These are phyloP conservation scores for Acanthosepion pharaonis DNA, from an alignment of 2,888 invertebrate species.

Conservation along the genomic window DNA sequence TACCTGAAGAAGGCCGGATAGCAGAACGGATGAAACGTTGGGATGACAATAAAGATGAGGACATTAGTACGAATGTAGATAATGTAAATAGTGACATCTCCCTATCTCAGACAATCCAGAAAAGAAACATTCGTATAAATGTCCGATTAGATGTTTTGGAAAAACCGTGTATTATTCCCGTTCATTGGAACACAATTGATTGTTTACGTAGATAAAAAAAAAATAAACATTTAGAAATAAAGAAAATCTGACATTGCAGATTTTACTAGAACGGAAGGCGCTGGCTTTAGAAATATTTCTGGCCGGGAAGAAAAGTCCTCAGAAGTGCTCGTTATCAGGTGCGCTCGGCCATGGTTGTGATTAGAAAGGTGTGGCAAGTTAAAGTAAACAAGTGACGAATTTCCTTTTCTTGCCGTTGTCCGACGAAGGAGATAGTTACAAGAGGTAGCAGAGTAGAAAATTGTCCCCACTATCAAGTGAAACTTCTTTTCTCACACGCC, in stretches of 20 bases:
- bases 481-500: background rate
- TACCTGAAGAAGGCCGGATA: no score
- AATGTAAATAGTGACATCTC: no score
- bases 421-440: background rate
- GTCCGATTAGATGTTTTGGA: no score
- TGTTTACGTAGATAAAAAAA: no score
- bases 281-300: background rate
- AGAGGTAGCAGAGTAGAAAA: background rate
- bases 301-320: background rate
- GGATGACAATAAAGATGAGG: no score
- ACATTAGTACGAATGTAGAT: no score
- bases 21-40: no score
- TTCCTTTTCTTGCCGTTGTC: background rate
- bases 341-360: background rate
- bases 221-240: background rate
- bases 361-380: background rate
- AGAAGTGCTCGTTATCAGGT: background rate
- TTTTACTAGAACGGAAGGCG: background rate
- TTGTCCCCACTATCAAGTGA: conserved; percentile 2
- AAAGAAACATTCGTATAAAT: no score
- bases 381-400: background rate
- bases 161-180: no score
- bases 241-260: background rate
- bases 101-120: no score
- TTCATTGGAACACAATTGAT: no score